These are phyloP conservation scores for Hydrozoanthus tunicans DNA, from an alignment of 64 coral and sea anemone genomes.

Conservation along the genomic window DNA sequence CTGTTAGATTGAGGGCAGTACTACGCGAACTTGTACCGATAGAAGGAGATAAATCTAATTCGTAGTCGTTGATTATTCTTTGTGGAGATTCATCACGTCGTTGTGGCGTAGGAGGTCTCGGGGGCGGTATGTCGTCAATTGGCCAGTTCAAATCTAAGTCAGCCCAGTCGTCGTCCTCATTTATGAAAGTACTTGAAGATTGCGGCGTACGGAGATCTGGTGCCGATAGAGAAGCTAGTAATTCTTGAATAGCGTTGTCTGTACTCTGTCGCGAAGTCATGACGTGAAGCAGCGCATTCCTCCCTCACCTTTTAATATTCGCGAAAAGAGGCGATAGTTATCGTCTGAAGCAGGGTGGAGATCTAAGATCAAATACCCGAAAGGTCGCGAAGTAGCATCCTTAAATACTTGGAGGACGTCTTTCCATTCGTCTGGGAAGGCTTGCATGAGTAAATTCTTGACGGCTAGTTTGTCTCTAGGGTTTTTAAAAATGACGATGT, in stretches of 20 bases:
- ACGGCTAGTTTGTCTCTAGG: background rate
- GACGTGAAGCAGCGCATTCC: too few relatives aligned
- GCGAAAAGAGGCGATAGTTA: conserved; percentile 49
- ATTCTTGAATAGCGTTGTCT: too few relatives aligned
- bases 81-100: conserved; percentile 2
- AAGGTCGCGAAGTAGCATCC: background rate
- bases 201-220: conserved; percentile 45
- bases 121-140: too few relatives aligned
- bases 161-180: background rate
- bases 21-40: conserved; percentile 2
- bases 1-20: background rate
- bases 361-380: conserved; percentile 35
- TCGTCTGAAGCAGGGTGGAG: conserved; percentile 39
- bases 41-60: background rate
- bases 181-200: conserved; percentile 40
- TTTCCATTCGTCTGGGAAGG: conserved; percentile 29
- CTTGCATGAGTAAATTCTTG: conserved; percentile 24
- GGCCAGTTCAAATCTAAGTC: too few relatives aligned
- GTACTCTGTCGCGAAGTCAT: too few relatives aligned
- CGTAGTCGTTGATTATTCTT: conserved; percentile 10
- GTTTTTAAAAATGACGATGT: too few relatives aligned
- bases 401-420: conserved; percentile 41
- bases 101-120: background rate
- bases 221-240: conserved; percentile 11
- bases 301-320: background rate